A percentile compares a stretch with the other conserved stretches of the same genome.
Conservation (phyloP, 2,113 vertebrate species). For the Pterocles burchelli region DNA sequence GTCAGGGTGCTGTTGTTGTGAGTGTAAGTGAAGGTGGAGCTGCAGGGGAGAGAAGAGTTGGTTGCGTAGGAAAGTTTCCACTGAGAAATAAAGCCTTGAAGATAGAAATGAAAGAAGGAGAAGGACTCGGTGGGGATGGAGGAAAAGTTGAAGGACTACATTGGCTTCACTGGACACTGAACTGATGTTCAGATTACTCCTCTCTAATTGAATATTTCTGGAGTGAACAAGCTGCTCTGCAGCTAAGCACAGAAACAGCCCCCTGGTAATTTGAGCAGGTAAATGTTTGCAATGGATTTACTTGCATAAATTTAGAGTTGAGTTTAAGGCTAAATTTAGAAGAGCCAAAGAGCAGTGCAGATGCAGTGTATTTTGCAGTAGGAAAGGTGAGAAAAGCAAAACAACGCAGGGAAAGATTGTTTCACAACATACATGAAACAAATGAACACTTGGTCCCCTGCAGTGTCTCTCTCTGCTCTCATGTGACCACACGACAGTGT, state of each 20-base stretch:
- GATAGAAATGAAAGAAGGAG: neutral
- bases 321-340: slow-evolving; percentile 27
- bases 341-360: neutral
- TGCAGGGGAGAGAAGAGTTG: neutral
- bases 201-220: neutral
- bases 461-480: neutral
- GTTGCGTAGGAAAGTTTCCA: neutral
- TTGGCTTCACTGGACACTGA: neutral
- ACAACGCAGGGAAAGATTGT: neutral
- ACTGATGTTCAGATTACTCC: neutral
- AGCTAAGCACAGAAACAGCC: neutral
- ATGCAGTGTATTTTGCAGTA: neutral
- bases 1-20: neutral
- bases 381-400: neutral
- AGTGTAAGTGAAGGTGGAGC: neutral
- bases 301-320: neutral
- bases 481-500: too few relatives aligned
- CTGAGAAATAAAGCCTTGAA: neutral
- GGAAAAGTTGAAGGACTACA: neutral
- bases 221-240: neutral
- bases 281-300: neutral
- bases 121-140: neutral
- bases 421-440: neutral
- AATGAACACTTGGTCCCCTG: neutral
- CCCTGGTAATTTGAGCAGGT: neutral